Conservation (phyloP, 2,113 vertebrate species). For the Galbula dea region DNA sequence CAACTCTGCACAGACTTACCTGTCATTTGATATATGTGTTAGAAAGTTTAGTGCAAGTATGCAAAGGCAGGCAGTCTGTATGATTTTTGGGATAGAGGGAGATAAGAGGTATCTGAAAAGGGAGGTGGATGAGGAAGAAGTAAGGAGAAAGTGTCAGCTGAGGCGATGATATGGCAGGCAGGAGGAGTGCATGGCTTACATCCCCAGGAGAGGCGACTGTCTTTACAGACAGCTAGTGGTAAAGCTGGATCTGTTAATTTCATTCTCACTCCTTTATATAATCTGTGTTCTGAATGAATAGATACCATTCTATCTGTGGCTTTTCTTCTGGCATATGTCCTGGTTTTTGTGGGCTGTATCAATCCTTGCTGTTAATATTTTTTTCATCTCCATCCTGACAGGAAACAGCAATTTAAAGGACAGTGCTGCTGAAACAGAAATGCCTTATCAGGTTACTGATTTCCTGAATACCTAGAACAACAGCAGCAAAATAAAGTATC, state of each 20-base stretch:
- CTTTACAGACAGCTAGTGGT: neutral
- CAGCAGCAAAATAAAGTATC: neutral
- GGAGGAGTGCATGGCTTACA: neutral
- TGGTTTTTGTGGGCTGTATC: neutral
- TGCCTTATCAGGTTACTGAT: neutral
- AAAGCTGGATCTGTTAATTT: neutral
- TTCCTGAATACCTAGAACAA: neutral
- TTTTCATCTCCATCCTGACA: neutral
- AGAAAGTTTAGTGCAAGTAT: neutral
- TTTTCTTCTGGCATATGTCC: neutral
- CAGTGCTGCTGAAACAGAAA: neutral
- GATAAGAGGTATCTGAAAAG: neutral
- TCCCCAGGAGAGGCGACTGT: neutral
- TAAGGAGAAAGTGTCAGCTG: neutral
- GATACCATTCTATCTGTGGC: neutral
- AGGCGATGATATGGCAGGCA: neutral
- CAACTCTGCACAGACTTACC: neutral
- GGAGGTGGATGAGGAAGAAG: neutral
- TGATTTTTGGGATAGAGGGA: neutral
- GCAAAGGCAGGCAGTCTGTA: neutral
- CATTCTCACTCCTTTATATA: neutral
- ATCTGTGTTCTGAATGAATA: conserved; percentile 9
- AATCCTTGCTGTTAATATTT: neutral
- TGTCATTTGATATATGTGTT: neutral
- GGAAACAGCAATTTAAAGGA: neutral